These are phyloP conservation scores for Ditylenchus weischeri DNA, from an alignment of 2,888 invertebrate species.

Conservation along the genomic window DNA sequence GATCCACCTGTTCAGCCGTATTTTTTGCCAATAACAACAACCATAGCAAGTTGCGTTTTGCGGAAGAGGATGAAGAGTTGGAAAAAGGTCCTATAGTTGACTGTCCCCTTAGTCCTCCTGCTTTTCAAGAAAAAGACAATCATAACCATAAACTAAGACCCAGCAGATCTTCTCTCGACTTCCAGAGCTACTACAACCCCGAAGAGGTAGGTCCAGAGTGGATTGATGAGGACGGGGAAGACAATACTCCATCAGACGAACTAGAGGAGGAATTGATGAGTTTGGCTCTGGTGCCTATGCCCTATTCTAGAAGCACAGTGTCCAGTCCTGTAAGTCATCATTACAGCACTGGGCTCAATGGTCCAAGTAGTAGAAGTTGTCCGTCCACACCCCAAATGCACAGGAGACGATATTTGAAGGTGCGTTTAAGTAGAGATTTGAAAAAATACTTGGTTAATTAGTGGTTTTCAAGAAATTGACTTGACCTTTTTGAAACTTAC, in stretches of 20 bases:
- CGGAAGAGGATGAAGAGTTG: not conserved
- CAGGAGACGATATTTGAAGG: slow-evolving; percentile 36
- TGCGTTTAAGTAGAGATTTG: not conserved
- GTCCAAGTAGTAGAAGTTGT: slow-evolving; percentile 20
- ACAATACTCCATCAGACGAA: slow-evolving; percentile 7
- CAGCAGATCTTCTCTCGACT: too few relatives aligned
- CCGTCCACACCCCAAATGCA: slow-evolving; percentile 34
- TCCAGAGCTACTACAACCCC: too few relatives aligned
- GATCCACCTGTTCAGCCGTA: slow-evolving; percentile 9
- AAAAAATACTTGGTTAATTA: too few relatives aligned
- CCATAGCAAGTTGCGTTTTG: not conserved
- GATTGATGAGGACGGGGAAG: not conserved
- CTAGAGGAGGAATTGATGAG: not conserved
- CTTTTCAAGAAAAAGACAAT: too few relatives aligned
- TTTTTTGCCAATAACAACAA: not conserved
- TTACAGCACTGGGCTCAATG: not conserved
- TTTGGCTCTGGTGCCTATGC: slow-evolving; percentile 3
- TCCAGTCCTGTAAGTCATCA: not conserved
- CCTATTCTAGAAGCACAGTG: not conserved
- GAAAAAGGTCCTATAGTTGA: slow-evolving; percentile 1
- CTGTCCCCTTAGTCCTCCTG: too few relatives aligned
- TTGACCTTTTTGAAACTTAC: too few relatives aligned
- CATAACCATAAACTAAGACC: too few relatives aligned
- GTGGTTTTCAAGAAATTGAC: too few relatives aligned
- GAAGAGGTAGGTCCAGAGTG: too few relatives aligned